Conservation (phyloP, 23 tunicate genomes). For the Botrylloides violaceus region DNA sequence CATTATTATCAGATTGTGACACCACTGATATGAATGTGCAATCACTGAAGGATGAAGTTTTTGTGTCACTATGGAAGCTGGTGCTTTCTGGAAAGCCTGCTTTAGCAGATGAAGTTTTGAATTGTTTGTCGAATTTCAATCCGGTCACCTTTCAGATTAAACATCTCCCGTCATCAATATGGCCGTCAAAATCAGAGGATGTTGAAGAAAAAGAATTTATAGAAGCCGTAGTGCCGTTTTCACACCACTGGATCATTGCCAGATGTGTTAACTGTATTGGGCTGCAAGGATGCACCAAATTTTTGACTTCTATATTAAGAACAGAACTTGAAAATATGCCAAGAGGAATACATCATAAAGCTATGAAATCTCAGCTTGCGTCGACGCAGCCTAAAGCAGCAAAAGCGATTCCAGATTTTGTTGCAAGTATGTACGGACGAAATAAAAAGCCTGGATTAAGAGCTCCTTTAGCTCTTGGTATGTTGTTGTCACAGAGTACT, state of each 20-base stretch:
- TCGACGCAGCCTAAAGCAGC: slow-evolving; percentile 20
- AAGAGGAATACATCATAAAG: slow-evolving; percentile 63
- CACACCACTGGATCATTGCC: background rate
- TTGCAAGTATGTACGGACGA: slow-evolving; percentile 38
- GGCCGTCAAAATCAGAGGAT: slow-evolving; percentile 27
- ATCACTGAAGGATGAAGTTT: slow-evolving; percentile 16
- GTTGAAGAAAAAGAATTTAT: slow-evolving; percentile 22
- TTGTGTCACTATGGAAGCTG: slow-evolving; percentile 36
- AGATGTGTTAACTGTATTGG: background rate
- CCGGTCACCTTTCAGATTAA: slow-evolving; percentile 23
- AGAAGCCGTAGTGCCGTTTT: slow-evolving; percentile 28
- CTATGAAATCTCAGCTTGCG: slow-evolving; percentile 28
- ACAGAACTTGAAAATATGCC: slow-evolving; percentile 54
- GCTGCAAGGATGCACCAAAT: slow-evolving; percentile 17
- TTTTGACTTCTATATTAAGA: slow-evolving; percentile 24
- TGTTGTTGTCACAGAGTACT: slow-evolving; percentile 37
- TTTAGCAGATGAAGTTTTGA: slow-evolving; percentile 21
- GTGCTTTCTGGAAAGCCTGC: background rate
- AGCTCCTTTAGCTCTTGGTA: slow-evolving; percentile 27
- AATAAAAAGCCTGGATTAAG: slow-evolving; percentile 65
- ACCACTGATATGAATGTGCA: background rate
- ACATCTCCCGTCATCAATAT: slow-evolving; percentile 30
- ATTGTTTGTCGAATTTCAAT: slow-evolving; percentile 36
- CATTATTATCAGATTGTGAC: slow-evolving; percentile 30
- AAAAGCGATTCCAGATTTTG: slow-evolving; percentile 28